Evolutionary conservation across 2,113 vertebrate genomes (phyloP), one percentile per base, ranked within the genome.

Genomic region (Glareola pratincola): DNA sequence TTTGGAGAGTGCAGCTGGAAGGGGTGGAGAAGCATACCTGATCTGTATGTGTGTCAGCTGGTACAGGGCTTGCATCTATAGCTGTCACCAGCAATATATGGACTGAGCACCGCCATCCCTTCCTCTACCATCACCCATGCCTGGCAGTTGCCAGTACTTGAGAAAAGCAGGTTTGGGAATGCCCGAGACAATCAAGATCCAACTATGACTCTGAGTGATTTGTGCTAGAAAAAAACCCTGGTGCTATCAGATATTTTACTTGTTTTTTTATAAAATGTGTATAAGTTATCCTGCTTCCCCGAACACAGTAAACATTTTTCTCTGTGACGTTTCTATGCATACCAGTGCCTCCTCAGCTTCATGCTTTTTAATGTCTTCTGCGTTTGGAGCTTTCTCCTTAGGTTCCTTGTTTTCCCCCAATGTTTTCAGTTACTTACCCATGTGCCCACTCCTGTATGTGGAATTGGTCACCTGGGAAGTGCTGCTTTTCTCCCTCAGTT

Each of bases 21-120:
- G 39, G 29, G 6, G 2, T 69, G 59, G 20, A 34, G 22, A 12
- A 36, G 21, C 17, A 10, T 32, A 19, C 29, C 39, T 41, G 43
- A 30, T 48, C 60, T 77, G 26, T n/a, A 0, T 15, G 0, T 2
- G 4, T 43, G 26, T 14, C 15, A 2, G 20, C 36, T 43, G 21
- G 10, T 18, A 14, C 21, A 36, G 51, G 51, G 23, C 17, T 83
- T 66, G 50, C 24, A 24, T 34, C 24, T 71, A 34, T 7, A 68
- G 53, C 9, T 88, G 50, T 57, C 50, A 15, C 39, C 48, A 56
- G 9, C 71, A 36, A 2, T 27, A 5, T 27, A 26, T 8, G 19
- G 47, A 23, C 50, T 34, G 21, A 85, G 18, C 6, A 21, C 2
- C n/a, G 29, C 22, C 20, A 5, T 29, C 16, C 20, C 29, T 57